Evolutionary conservation across 92 coral and sea anemone species (phyloP), one percentile per base, ranked within the genome.

Genomic region (Heteractis magnifica): DNA sequence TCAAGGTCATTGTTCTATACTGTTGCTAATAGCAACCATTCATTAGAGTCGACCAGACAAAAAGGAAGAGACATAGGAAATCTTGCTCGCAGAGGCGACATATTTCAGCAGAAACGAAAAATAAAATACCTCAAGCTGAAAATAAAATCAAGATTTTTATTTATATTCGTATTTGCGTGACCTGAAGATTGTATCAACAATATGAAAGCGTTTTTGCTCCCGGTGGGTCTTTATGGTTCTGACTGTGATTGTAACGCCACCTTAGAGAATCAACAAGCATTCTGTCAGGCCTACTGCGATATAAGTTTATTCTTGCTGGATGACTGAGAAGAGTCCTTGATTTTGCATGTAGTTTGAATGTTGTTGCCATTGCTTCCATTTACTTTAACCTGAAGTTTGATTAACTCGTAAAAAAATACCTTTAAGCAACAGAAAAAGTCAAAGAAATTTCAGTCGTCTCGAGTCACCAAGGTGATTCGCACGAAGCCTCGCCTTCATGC

Each of bases 1-100:
- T 34, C 44, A 34, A 34, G 44, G 44, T 65, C 41, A 8, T n/a
- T 5, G 41, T 5, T 20, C 6, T 19, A 5, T 4, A 68, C 49
- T 23, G 73, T 68, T 68, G 73, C 73, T 68, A 26, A 21, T 68
- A 68, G 73, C 73, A 23, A 68, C 73, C 49, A 68, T 68, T 68
- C 73, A 62, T 68, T 68, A 12, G 9, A 16, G 73, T 26, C 26
- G 73, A 2, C 10, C 5, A 4, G 49, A 68, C 73, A 9, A 7
- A 21, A 23, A 7, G 11, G 14, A 20, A 68, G 9, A 62, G 26
- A 68, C 73, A 68, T 26, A 26, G 73, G 49, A 68, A 21, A 26
- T 68, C 11, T 21, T 20, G 10, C 10, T 68, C 49, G 73, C 49
- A 4, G 23, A 68, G 73, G 49, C 11, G 73, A 68, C 73, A 68